phyloP scores from a whole-genome alignment of 2,113 vertebrate species.

The Lophius piscatorius region DNA sequence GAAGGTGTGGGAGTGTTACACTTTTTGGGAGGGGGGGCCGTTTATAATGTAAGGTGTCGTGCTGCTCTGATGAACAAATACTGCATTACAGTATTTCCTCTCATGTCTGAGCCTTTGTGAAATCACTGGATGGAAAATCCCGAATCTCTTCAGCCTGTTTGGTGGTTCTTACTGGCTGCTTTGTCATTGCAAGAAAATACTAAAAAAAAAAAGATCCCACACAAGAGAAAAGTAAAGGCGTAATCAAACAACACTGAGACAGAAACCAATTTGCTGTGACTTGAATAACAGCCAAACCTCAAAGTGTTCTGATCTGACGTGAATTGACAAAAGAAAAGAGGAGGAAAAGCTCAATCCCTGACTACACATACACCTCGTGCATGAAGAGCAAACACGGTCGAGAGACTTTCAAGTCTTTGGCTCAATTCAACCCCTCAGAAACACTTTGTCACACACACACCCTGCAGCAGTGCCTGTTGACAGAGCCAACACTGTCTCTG shows the following conservation, averaged over 20 bases:
- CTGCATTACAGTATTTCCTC: constrained; percentile 18
- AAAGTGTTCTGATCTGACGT: constrained; percentile 67
- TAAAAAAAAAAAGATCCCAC: not conserved
- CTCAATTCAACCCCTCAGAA: constrained; percentile 49
- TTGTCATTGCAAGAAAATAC: constrained; percentile 2
- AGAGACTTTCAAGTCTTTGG: constrained; percentile 67
- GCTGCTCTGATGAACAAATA: constrained; percentile 50
- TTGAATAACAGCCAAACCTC: constrained; percentile 63
- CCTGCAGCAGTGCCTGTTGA: constrained; percentile 45
- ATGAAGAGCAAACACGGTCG: constrained; percentile 65
- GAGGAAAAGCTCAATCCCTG: constrained; percentile 59
- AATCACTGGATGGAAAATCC: constrained; percentile 31
- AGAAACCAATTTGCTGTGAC: constrained; percentile 40
- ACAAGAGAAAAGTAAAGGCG: constrained; percentile 27
- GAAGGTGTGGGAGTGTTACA: constrained; percentile 40
- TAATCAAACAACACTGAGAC: constrained; percentile 41
- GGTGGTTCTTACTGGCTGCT: constrained; percentile 18
- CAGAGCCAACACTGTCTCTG: constrained; percentile 48
- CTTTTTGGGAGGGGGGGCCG: constrained; percentile 12
- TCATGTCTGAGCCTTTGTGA: constrained; percentile 9
- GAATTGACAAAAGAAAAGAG: constrained; percentile 65
- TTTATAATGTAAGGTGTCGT: constrained; percentile 50
- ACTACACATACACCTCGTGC: constrained; percentile 57
- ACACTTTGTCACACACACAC: constrained; percentile 30
- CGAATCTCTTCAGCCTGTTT: constrained; percentile 20